Evolutionary conservation across 2,113 vertebrate species (phyloP).

Genomic region (Aspiorhynchus laticeps): DNA sequence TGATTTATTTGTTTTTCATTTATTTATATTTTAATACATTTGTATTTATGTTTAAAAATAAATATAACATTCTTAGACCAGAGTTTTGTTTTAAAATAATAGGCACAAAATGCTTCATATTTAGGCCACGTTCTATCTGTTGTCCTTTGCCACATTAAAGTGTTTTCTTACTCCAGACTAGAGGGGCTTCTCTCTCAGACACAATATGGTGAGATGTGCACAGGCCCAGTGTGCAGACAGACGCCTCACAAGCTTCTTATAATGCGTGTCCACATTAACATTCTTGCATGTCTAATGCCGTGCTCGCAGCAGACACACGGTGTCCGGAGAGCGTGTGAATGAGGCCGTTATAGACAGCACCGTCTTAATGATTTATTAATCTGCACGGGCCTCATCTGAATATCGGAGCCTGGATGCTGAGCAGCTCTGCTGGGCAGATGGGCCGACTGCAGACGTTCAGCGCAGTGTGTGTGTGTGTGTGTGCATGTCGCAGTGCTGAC

Average conservation of each 20-base stretch:
- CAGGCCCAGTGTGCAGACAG: conserved; percentile 60
- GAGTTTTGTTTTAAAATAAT: too few species aligned
- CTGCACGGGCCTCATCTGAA: conserved; percentile 42
- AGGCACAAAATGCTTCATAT: not conserved
- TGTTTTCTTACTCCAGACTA: conserved; percentile 54
- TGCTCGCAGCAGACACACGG: conserved; percentile 52
- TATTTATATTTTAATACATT: too few species aligned
- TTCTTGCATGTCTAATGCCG: conserved; percentile 90
- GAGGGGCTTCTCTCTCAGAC: conserved; percentile 71
- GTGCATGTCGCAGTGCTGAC: conserved; percentile 8
- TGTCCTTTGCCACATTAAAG: not conserved
- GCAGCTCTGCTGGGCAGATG: conserved; percentile 73
- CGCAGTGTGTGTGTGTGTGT: conserved; percentile 2
- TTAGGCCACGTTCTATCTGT: not conserved
- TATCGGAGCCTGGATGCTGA: conserved; percentile 85
- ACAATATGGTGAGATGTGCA: conserved; percentile 66
- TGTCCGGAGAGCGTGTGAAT: conserved; percentile 48
- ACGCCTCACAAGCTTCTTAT: conserved; percentile 81
- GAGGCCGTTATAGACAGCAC: conserved; percentile 18
- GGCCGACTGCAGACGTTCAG: not conserved
- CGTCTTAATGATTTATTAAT: conserved; percentile 55
- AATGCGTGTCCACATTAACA: conserved; percentile 86
- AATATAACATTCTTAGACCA: too few species aligned
- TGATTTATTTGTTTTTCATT: too few species aligned
- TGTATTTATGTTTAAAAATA: too few species aligned